These are phyloP conservation scores for Echinops telfairi DNA, from an alignment of 2,113 vertebrate species.

Conservation along the genomic window DNA sequence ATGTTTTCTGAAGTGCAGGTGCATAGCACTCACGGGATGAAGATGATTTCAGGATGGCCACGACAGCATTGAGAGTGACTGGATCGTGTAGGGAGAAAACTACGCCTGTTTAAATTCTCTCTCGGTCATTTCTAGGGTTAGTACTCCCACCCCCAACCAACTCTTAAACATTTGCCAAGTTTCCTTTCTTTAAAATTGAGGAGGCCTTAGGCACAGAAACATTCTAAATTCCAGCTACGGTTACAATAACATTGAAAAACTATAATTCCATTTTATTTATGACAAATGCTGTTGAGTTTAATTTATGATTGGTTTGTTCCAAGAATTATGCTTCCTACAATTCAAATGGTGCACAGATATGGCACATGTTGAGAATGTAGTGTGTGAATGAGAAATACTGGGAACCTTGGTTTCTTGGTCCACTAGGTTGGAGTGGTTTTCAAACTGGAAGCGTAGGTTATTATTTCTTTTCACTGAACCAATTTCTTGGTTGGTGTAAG, in stretches of 20 bases:
- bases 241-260: neutral
- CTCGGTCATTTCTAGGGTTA: neutral
- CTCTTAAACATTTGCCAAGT: conserved; percentile 21
- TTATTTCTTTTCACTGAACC: neutral
- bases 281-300: conserved; percentile 33
- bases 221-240: conserved; percentile 4
- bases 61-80: neutral
- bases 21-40: neutral
- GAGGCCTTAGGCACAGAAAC: neutral
- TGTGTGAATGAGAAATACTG: neutral
- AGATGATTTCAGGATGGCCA: neutral
- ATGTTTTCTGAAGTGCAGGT: neutral
- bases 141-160: neutral
- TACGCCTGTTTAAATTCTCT: neutral
- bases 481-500: neutral
- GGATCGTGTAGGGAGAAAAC: neutral
- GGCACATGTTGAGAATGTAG: neutral
- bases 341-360: neutral
- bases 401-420: neutral
- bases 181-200: neutral
- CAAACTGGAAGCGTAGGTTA: neutral
- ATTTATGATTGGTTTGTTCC: conserved; percentile 17
- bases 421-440: neutral
- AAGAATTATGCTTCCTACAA: conserved; percentile 4
- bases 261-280: conserved; percentile 56